Base-by-base conservation (phyloP, 1,140 invertebrate genomes). In the Littorina saxatilis region DNA sequence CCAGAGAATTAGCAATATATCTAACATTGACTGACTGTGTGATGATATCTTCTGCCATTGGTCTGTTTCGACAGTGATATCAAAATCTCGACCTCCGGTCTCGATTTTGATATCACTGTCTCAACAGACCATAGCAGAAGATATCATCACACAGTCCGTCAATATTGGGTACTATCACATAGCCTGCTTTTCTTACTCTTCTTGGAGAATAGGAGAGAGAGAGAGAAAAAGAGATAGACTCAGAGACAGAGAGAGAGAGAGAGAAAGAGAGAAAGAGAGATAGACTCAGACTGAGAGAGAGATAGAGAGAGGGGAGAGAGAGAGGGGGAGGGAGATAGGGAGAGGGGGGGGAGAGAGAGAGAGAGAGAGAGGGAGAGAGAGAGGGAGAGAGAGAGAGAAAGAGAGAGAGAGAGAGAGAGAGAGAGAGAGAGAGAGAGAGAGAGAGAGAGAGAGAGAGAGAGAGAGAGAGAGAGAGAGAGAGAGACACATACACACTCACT, bases 211-310 rank as follows among this genome's bases (percentile, higher is more conserved):
- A 47, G 17, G 43, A 47, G 43, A 35, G 61, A 66, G 61, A 66
- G 61, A 66, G 61, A 66, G 61, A 66, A 23, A 66, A 23, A 66
- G 61, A 66, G 61, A 66, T 7, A 66, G 61, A 66, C 7, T 9
- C 7, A 66, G 61, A 66, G 61, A 66, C 7, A 66, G 61, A 66
- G 61, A 66, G 32, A 66, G 61, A 66, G 61, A 66, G 61, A 66
- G 61, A 66, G 61, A 66, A 23, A 66, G 61, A 66, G 61, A 66
- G 61, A 66, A 23, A 66, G 61, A 66, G 61, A 66, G 61, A 66
- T 7, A 66, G 61, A 66, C 7, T 9, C 7, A 66, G 61, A 66
- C 7, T 9, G 61, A 66, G 61, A 66, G 61, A 66, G 61, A 66
- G 61, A 66, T 7, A 66, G 61, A 66, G 61, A 66, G 61, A 66